phyloP scores from a whole-genome alignment of 2,797 vertebrate genomes.

The Sebastes hubbsi region DNA sequence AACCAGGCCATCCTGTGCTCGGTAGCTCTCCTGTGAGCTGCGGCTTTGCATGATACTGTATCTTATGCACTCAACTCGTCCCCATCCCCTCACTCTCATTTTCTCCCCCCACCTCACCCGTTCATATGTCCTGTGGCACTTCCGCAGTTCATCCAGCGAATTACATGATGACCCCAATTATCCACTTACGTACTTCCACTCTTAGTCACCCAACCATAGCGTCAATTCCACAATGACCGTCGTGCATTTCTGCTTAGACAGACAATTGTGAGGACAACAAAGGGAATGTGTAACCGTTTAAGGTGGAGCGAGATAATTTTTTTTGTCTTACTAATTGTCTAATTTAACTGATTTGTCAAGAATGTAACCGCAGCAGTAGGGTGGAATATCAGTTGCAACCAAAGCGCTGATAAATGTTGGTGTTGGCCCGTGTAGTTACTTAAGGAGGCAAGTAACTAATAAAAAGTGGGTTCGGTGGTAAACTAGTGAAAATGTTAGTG shows the following conservation, averaged over 20 bases:
- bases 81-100: neutral
- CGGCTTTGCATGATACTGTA: slow-evolving; percentile 53
- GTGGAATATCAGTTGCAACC: neutral
- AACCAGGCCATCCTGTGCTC: slow-evolving; percentile 74
- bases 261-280: neutral
- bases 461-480: neutral
- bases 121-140: slow-evolving; percentile 56
- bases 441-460: neutral
- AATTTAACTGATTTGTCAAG: neutral
- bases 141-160: slow-evolving; percentile 43
- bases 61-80: slow-evolving; percentile 23
- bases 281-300: neutral
- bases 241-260: slow-evolving; percentile 10
- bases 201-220: slow-evolving; percentile 14
- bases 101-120: neutral
- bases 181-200: slow-evolving; percentile 44
- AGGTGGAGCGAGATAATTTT: neutral
- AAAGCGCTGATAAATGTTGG: neutral
- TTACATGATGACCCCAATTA: slow-evolving; percentile 62
- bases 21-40: slow-evolving; percentile 53
- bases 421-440: neutral
- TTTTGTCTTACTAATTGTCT: neutral
- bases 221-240: neutral
- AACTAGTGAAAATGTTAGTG: neutral
- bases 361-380: neutral